Conservation (phyloP, 2,113 vertebrate species). For the Oreamnos americanus region DNA sequence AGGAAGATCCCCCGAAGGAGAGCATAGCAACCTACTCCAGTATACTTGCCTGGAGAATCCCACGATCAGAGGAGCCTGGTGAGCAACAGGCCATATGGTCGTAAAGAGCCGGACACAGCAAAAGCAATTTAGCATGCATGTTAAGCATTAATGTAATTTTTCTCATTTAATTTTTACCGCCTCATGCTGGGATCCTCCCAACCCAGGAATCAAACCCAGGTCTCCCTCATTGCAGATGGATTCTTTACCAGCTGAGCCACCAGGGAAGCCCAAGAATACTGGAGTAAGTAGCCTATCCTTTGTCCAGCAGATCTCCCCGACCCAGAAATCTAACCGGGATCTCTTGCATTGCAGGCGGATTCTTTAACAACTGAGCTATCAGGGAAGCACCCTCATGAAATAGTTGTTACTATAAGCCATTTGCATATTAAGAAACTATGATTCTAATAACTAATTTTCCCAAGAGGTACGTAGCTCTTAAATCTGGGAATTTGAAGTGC, state of each 20-base stretch:
- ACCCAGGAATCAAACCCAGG: neutral
- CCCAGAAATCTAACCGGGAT: accelerated
- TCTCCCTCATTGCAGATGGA: neutral
- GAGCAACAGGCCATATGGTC: neutral
- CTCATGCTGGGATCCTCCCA: neutral
- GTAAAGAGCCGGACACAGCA: accelerated
- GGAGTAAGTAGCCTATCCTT: neutral
- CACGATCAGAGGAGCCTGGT: neutral
- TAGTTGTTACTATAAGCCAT: neutral
- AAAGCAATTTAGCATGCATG: neutral
- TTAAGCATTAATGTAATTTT: neutral
- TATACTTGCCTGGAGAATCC: neutral
- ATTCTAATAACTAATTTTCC: neutral
- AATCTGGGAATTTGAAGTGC: neutral
- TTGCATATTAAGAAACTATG: neutral
- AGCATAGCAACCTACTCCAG: neutral
- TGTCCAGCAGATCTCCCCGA: accelerated
- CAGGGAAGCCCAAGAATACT: neutral
- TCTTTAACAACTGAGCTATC: neutral
- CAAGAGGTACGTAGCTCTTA: neutral
- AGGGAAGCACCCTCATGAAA: neutral
- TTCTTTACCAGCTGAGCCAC: neutral
- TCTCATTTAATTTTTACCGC: neutral
- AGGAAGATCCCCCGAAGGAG: neutral
- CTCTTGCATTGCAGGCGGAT: neutral